Evolutionary conservation across 2,113 vertebrate genomes (phyloP).

Genomic region (Spea bombifrons): DNA sequence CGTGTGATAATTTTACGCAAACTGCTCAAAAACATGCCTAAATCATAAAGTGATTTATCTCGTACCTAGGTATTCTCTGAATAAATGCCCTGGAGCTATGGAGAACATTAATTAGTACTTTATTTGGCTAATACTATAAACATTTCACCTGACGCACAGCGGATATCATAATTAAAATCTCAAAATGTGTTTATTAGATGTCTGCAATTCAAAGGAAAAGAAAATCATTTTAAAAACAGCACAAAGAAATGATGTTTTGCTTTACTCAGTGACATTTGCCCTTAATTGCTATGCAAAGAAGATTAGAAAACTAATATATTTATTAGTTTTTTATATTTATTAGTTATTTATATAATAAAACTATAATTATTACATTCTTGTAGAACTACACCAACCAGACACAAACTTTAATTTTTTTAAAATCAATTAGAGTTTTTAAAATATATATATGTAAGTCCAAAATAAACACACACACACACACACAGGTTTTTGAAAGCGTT

Average conservation of each 20-base stretch:
- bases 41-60: not conserved
- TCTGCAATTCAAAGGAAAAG: not conserved
- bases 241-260: not conserved
- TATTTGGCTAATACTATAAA: constrained; percentile 45
- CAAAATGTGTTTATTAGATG: constrained; percentile 8
- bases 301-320: not conserved
- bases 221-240: too few species aligned
- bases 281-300: not conserved
- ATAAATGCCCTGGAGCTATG: constrained; percentile 25
- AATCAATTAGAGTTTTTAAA: too few species aligned
- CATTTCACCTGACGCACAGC: not conserved
- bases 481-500: too few species aligned
- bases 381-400: too few species aligned
- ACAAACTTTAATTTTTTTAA: too few species aligned
- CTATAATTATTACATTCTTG: not conserved
- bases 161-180: constrained; percentile 20
- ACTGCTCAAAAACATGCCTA: not conserved
- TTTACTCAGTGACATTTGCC: not conserved
- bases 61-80: not conserved
- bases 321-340: too few species aligned
- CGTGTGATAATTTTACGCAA: too few species aligned
- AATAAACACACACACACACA: too few species aligned
- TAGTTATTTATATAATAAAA: too few species aligned
- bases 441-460: too few species aligned
- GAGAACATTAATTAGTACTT: constrained; percentile 45